Conservation (phyloP, 2,797 vertebrate species). For the Cyprinella venusta region DNA sequence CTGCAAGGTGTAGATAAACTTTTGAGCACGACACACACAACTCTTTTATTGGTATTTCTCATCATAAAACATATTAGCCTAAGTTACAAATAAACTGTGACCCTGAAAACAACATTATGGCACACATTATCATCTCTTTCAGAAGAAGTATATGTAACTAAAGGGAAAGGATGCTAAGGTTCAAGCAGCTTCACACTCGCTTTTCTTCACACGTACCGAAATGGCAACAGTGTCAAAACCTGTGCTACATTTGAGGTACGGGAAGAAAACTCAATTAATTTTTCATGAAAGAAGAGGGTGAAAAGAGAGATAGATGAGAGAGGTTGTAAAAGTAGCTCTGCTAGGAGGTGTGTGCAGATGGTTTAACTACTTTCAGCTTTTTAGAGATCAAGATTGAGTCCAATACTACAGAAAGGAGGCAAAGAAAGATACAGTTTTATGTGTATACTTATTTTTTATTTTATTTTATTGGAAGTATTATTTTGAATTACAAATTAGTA, state of each 20-base stretch:
- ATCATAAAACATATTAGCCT: background rate
- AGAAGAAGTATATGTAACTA: background rate
- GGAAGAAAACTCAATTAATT: conserved; percentile 42
- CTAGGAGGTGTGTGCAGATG: conserved; percentile 11
- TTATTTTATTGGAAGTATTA: no score
- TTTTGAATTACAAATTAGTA: background rate
- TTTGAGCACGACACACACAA: no score
- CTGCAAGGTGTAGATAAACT: no score
- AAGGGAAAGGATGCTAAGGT: background rate
- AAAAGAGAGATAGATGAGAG: conserved; percentile 7
- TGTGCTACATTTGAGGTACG: conserved; percentile 3
- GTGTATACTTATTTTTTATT: background rate
- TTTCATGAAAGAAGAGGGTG: conserved; percentile 29
- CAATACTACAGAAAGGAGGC: background rate
- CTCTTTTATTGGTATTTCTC: background rate
- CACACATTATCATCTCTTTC: background rate
- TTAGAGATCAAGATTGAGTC: conserved; percentile 28
- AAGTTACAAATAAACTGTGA: conserved; percentile 7
- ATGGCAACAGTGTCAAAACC: conserved; percentile 48
- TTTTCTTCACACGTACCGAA: conserved; percentile 45
- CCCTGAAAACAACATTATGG: background rate
- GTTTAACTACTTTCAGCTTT: background rate
- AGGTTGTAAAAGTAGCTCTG: conserved; percentile 33
- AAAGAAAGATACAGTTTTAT: background rate
- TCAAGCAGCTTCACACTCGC: conserved; percentile 15